phyloP scores from a whole-genome alignment of 1,140 invertebrate genomes.

The Ruditapes philippinarum region DNA sequence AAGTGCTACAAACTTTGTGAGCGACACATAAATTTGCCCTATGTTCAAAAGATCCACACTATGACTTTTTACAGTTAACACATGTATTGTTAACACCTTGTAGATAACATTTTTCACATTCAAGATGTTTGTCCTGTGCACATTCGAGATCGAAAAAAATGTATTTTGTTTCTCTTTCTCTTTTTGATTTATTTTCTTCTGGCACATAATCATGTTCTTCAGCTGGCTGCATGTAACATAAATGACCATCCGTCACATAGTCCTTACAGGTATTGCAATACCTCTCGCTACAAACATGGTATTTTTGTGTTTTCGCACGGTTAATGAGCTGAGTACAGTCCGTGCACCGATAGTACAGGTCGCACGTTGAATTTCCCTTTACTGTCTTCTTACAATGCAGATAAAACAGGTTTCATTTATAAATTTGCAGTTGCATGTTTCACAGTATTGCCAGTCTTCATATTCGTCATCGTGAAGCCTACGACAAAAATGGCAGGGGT shows the following conservation, averaged over 20 bases:
- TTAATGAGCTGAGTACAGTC: constrained; percentile 55
- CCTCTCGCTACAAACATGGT: constrained; percentile 55
- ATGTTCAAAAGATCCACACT: constrained; percentile 59
- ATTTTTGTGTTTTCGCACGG: constrained; percentile 24
- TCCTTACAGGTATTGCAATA: constrained; percentile 68
- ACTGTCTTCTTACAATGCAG: constrained; percentile 17
- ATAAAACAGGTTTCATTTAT: constrained; percentile 48
- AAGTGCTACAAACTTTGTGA: constrained; percentile 65
- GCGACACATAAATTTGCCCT: constrained; percentile 66
- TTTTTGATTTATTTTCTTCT: constrained; percentile 8
- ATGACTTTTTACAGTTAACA: constrained; percentile 55
- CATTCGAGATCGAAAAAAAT: constrained; percentile 70
- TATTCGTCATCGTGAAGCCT: constrained; percentile 38
- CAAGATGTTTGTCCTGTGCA: constrained; percentile 47
- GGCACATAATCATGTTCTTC: constrained; percentile 5
- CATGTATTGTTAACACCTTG: constrained; percentile 44
- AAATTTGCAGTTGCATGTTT: constrained; percentile 57
- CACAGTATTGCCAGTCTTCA: constrained; percentile 60
- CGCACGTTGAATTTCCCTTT: constrained; percentile 47
- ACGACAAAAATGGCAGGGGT: constrained; percentile 16
- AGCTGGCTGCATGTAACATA: constrained; percentile 66
- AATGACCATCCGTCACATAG: constrained; percentile 51
- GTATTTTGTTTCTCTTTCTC: constrained; percentile 56
- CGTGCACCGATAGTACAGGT: constrained; percentile 50
- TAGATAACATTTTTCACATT: constrained; percentile 41